Evolutionary conservation across 1,140 invertebrate species (phyloP), one percentile per base, ranked within the genome.

Genomic region (Calliopsis andreniformis): DNA sequence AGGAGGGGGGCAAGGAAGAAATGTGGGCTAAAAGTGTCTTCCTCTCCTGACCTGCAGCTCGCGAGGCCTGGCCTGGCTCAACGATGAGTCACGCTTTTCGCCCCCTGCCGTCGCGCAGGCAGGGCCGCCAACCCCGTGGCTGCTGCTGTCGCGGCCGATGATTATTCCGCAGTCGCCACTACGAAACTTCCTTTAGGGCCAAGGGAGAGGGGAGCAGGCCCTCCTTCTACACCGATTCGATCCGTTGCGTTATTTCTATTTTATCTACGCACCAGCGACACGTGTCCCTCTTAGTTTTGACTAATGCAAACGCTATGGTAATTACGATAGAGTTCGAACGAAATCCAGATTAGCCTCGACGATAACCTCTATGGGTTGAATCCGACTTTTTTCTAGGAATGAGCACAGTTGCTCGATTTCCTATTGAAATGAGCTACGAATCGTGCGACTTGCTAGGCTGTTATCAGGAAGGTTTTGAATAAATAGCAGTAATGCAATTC

Each of bases 1-100:
- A 42, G 66, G 64, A 56, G 61, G 63, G 70, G 68, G 73, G 73
- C 63, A 70, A 76, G 81, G 79, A 82, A 89, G 86, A 88, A 90
- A 90, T 89, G 82, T 87, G 85, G 87, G 86, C 89, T 90, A 90
- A 90, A 90, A 87, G 86, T 73, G 78, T 89, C 88, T 88, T 88
- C 87, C 86, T 87, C 86, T 87, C 83, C 85, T 89, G 89, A 89
- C 88, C 88, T 89, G 88, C 82, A 83, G 80, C 88, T 86, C 84
- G 83, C 84, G 78, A 87, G 83, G 86, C 85, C 83, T 84, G 89
- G 87, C 85, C 80, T 86, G 80, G 87, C 80, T 82, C 76, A 84
- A 84, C 86, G 87, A 89, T 90, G 89, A 90, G 80, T 90, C 88
- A 90, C 76, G 76, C 86, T 79, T 80, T 81, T 47, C 69, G 47